Evolutionary conservation across 2,888 invertebrate genomes (phyloP).

Genomic region (Lucinisca nassula): DNA sequence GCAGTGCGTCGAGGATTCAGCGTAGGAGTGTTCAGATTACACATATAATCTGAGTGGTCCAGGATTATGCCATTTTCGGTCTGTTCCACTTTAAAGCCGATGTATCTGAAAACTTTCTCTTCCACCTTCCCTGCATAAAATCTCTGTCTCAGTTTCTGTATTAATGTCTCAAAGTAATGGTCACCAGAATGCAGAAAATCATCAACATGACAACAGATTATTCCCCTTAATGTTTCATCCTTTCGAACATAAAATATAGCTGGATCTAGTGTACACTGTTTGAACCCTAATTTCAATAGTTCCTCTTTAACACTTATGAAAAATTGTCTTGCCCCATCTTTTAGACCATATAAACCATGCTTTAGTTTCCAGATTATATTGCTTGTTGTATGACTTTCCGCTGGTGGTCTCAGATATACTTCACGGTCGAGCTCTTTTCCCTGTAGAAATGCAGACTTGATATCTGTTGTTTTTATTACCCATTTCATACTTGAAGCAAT

Average conservation of each 20-base stretch:
- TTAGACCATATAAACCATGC: background rate
- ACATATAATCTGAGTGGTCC: background rate
- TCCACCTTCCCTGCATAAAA: constrained; percentile 1
- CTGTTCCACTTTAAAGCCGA: background rate
- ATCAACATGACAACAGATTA: background rate
- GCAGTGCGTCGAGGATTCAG: background rate
- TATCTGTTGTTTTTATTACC: constrained; percentile 60
- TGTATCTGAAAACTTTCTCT: background rate
- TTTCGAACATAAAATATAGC: background rate
- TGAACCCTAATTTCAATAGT: background rate
- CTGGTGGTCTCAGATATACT: background rate
- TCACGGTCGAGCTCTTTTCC: background rate
- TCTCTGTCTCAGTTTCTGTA: background rate
- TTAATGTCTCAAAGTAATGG: background rate
- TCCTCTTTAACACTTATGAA: background rate
- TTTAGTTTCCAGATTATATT: background rate
- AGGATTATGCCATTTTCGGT: background rate
- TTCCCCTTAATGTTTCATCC: background rate
- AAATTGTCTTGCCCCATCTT: background rate
- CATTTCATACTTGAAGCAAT: constrained; percentile 49
- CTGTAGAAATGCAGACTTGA: constrained; percentile 47
- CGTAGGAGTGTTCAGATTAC: background rate
- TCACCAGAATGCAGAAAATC: background rate
- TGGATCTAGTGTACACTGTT: background rate
- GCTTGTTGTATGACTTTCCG: background rate